These are phyloP conservation scores for Lasioglossum albipes DNA, from an alignment of 1,140 invertebrate genomes.

Conservation along the genomic window DNA sequence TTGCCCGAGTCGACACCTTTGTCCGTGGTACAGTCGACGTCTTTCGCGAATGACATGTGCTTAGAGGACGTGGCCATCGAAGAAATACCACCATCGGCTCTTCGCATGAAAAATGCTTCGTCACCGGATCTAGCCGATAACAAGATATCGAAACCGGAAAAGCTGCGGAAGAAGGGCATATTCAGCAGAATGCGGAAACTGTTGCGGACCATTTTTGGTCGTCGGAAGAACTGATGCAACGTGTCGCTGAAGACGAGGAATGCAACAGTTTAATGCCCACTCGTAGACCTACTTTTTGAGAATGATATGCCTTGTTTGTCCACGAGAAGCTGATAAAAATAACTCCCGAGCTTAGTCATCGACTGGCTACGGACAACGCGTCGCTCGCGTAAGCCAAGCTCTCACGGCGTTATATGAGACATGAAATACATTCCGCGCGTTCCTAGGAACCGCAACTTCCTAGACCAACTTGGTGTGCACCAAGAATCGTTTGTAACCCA, in stretches of 20 bases:
- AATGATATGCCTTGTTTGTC: slow-evolving; percentile 8
- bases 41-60: not conserved
- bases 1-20: slow-evolving; percentile 4
- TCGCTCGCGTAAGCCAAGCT: slow-evolving; percentile 14
- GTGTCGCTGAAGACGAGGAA: not conserved
- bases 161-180: slow-evolving; percentile 43
- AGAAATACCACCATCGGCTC: slow-evolving; percentile 15
- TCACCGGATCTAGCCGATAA: not conserved
- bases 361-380: not conserved
- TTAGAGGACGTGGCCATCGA: slow-evolving; percentile 40
- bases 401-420: slow-evolving; percentile 11
- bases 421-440: slow-evolving; percentile 39
- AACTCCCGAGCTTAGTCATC: slow-evolving; percentile 37
- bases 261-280: not conserved
- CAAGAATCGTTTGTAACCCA: slow-evolving; percentile 14
- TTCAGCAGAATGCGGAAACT: slow-evolving; percentile 57
- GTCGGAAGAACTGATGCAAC: slow-evolving; percentile 54
- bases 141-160: slow-evolving; percentile 33
- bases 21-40: slow-evolving; percentile 11
- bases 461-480: not conserved
- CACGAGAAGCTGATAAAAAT: slow-evolving; percentile 55
- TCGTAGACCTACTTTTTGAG: slow-evolving; percentile 17
- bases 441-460: slow-evolving; percentile 10
- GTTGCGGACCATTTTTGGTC: slow-evolving; percentile 53
- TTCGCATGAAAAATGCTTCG: not conserved